Evolutionary conservation across 2,888 invertebrate genomes (phyloP), one percentile per base, ranked within the genome.

Genomic region (Melikaiella ostensackeni): DNA sequence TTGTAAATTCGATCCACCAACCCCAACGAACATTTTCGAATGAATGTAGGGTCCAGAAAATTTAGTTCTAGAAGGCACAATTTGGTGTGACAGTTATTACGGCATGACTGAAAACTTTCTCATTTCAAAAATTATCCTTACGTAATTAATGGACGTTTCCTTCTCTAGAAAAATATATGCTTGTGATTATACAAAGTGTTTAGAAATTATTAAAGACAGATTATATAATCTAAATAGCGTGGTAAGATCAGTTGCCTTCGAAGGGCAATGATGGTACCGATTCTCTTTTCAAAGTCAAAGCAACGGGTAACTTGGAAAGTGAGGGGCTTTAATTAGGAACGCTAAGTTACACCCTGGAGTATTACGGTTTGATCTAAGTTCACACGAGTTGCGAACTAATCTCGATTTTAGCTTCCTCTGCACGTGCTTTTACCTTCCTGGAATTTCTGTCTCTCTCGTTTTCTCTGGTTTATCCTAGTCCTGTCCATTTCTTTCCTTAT

Each of bases 351-450:
- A 46, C 66, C 66, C 66, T 46, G 42, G 66, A 66, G 66, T 27
- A 46, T 66, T 46, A 66, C 42, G 66, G 66, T 66, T 66, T 66
- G 66, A 66, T 66, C 46, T 66, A 46, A 66, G 66, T 66, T 66
- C 66, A 66, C 66, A 27, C 66, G 46, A 66, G 66, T 66, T 66
- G 24, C 24, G 42, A 66, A 66, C 66, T 66, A 66, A 66, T 66
- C 66, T 66, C 46, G 66, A 66, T 66, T 66, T 66, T 46, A 66
- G 42, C 42, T 46, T 46, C 19, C 16, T 46, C 19, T 66, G 42
- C 46, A 66, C 66, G 66, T 66, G 66, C 30, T 46, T 42, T 27
- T 38, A 21, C 21, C n/a, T 21, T 13, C 24, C 21, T 13, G 7
- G 8, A 27, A 19, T 64, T 8, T 33, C 33, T 9, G n/a, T 8